Evolutionary conservation across 1,140 invertebrate species (phyloP).

Genomic region (Drosophila kohkoa): DNA sequence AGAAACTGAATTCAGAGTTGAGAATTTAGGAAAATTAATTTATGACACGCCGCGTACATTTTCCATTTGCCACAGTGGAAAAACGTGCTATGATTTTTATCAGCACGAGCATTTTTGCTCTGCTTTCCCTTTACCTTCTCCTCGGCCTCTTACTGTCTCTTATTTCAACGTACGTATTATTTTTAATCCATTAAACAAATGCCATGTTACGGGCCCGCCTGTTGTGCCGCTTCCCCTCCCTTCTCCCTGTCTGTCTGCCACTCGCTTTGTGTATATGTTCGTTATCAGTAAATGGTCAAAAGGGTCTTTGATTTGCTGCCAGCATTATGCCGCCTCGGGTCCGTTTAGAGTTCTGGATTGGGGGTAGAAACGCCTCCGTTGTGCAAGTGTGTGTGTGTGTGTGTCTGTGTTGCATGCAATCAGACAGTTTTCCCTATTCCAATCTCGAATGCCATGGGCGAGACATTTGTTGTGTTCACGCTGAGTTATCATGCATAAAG

Average conservation of each 20-base stretch:
- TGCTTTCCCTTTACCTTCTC: constrained; percentile 13
- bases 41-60: constrained; percentile 76
- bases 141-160: constrained; percentile 10
- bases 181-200: constrained; percentile 83
- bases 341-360: constrained; percentile 2
- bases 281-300: constrained; percentile 74
- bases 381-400: constrained; percentile 1
- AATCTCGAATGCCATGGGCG: constrained; percentile 11
- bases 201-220: constrained; percentile 64
- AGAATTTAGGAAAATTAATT: constrained; percentile 77
- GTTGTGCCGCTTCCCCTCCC: constrained; percentile 9
- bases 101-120: constrained; percentile 32
- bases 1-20: constrained; percentile 36
- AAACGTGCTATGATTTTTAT: constrained; percentile 77
- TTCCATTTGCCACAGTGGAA: constrained; percentile 58
- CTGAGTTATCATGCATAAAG: constrained; percentile 68
- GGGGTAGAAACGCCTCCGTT: constrained; percentile 72
- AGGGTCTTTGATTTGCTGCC: constrained; percentile 69
- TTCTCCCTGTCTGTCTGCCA: background rate
- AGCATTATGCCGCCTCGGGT: constrained; percentile 47
- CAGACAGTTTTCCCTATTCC: constrained; percentile 41
- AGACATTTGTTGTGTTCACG: constrained; percentile 54
- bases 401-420: constrained; percentile 52
- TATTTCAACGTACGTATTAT: constrained; percentile 63
- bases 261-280: constrained; percentile 34